Conservation (phyloP, 2,888 invertebrate genomes). For the Drosophila paranaensis region DNA sequence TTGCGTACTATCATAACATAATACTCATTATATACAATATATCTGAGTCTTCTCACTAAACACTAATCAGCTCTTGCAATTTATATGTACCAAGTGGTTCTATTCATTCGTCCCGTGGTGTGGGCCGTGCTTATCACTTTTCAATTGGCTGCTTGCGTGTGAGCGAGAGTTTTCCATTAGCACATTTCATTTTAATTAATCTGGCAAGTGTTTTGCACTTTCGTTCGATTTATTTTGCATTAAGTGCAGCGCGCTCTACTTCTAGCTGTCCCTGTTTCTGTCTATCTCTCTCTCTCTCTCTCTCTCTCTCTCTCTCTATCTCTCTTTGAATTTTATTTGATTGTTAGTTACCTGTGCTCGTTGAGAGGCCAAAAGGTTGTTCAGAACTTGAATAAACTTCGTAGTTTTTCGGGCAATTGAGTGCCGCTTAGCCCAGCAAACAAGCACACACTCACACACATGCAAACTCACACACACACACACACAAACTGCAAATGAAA, state of each 20-base stretch:
- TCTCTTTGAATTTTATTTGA: neutral
- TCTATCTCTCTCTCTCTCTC: neutral
- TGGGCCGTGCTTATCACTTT: slow-evolving; percentile 1
- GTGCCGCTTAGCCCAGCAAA: slow-evolving; percentile 22
- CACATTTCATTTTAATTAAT: slow-evolving; percentile 71
- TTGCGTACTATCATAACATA: neutral
- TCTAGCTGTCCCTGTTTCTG: neutral
- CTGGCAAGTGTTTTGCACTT: slow-evolving; percentile 63
- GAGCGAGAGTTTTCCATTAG: slow-evolving; percentile 47
- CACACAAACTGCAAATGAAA: slow-evolving; percentile 2
- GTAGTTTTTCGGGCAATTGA: slow-evolving; percentile 54
- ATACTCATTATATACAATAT: neutral
- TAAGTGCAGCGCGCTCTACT: slow-evolving; percentile 26
- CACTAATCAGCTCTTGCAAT: neutral
- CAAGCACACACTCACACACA: neutral
- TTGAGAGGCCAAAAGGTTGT: slow-evolving; percentile 40
- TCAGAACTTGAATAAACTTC: slow-evolving; percentile 46
- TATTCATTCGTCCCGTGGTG: slow-evolving; percentile 7
- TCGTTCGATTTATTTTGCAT: slow-evolving; percentile 62
- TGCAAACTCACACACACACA: slow-evolving; percentile 13
- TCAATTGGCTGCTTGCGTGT: slow-evolving; percentile 17
- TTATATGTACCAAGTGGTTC: neutral
- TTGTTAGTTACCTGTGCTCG: slow-evolving; percentile 26
- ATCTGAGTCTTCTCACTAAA: too few species aligned
- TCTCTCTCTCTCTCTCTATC: neutral